phyloP scores from a whole-genome alignment of 2,888 invertebrate species.

The Drosophila macrospina region DNA sequence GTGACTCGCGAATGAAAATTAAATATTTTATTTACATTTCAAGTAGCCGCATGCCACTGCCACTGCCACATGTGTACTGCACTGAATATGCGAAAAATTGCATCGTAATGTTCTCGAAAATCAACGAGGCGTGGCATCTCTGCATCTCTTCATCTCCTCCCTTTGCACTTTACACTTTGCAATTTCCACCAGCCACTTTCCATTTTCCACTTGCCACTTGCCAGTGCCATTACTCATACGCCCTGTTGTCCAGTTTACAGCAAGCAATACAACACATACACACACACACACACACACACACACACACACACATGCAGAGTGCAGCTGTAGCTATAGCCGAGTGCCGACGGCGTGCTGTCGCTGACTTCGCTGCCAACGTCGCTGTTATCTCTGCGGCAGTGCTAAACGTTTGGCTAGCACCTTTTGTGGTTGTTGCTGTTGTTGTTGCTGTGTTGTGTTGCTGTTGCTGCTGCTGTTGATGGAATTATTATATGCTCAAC shows the following conservation, averaged over 20 bases:
- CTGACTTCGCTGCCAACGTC: conserved; percentile 35
- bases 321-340: conserved; percentile 46
- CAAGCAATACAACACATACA: conserved; percentile 10
- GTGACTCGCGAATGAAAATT: conserved; percentile 31
- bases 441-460: conserved; percentile 8
- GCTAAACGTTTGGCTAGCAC: conserved; percentile 52
- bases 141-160: conserved; percentile 2
- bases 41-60: conserved; percentile 22
- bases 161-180: conserved; percentile 2
- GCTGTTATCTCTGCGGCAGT: conserved; percentile 35
- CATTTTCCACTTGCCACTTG: conserved; percentile 20
- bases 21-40: conserved; percentile 46
- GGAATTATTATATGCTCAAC: conserved; percentile 81
- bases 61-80: conserved; percentile 21
- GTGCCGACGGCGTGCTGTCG: conserved; percentile 42
- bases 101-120: conserved; percentile 36
- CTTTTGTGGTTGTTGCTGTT: conserved; percentile 31
- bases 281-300: conserved; percentile 5
- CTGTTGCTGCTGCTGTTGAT: conserved; percentile 65
- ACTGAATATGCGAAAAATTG: conserved; percentile 24
- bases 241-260: conserved; percentile 36
- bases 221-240: conserved; percentile 52
- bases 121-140: conserved; percentile 49
- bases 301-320: conserved; percentile 20
- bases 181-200: neutral